Evolutionary conservation across 2,888 invertebrate genomes (phyloP), one percentile per base, ranked within the genome.

Genomic region (Zeuzera pyrina): DNA sequence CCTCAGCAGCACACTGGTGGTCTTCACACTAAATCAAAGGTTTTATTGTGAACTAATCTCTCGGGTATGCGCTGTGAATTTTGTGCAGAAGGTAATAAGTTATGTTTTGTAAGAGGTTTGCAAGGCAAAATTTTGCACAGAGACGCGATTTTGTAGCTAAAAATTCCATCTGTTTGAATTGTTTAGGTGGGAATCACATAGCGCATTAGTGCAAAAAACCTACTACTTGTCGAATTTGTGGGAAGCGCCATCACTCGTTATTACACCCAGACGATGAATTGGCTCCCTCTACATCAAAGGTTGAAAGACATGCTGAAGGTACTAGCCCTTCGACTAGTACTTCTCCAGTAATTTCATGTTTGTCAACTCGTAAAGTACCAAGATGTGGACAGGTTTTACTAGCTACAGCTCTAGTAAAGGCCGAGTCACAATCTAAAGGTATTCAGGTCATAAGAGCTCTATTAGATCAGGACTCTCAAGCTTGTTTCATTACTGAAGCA

Each of bases 381-480:
- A 15, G 21, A 19, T 23, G 12, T 5, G 36, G 34, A 25, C 42
- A 43, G 24, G 44, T 47, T 10, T 34, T 55, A 31, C 35, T 52
- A 29, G 45, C 49, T 4, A 52, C 49, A 3, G 49, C 53, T 8
- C 11, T 47, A 13, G 38, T 50, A 14, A 34, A 43, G 12, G 39
- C 41, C 14, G 22, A 40, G 26, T 41, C 44, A 3, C 38, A 31
- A 15, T 25, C 15, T 12, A 43, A 36, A 7, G 11, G 28, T 13
- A 6, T 3, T 12, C 36, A 40, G 8, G 21, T 31, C 3, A 5
- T 47, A 2, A 14, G 49, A 29, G 46, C 45, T 1, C 34, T 52
- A 15, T 7, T 53, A 4, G 52, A 50, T 30, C 49, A 47, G 15
- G 49, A 50, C 2, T 49, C 52, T 6, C 42, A 52, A 23, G 44